Base-by-base conservation (phyloP, 2,113 vertebrate species). In the Typhlomys cinereus region DNA sequence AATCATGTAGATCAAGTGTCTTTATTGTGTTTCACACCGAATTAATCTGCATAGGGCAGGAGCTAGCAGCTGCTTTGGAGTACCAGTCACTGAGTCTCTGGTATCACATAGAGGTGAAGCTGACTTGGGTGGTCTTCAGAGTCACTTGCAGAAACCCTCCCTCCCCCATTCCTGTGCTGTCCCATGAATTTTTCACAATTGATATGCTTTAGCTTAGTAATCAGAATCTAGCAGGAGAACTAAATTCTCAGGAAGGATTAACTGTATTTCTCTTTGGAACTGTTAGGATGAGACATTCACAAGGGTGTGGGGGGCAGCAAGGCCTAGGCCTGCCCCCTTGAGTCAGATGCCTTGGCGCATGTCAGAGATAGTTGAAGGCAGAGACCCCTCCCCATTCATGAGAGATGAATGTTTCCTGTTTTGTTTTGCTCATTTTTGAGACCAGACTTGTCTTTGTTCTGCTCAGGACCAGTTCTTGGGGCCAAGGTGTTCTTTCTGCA, bases 181-280 rank as follows among this genome's bases (percentile, higher is more conserved):
- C 93, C 44, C 34, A 39, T 29, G n/a, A 87, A 84, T 85, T 86
- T 4, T 82, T 89, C 39, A 78, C 15, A 85, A 69, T 44, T 81
- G 81, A 66, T 81, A 73, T 41, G 13, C 27, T 59, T 80, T 44
- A 76, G n/a, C 92, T 52, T 15, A 13, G 54, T 80, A 78, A 62
- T 54, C 84, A 76, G 54, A 90, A 81, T 69, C 66, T 70, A 75
- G 46, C 2, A 85, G 62, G 44, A 11, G 62, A 50, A 11, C 1
- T 34, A 62, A 21, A 5, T 17, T 67, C 23, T 80, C 36, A 36
- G 50, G 69, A 88, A 61, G 34, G n/a, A 85, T 91, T 46, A 69
- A 34, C n/a, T 5, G 62, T 54, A 66, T 74, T 90, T 90, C 29
- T n/a, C 59, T 54, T 83, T 85, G 20, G 48, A 86, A 62, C 25